Base-by-base conservation (phyloP, 2,888 invertebrate species). In the Opisthograptis luteolata region DNA sequence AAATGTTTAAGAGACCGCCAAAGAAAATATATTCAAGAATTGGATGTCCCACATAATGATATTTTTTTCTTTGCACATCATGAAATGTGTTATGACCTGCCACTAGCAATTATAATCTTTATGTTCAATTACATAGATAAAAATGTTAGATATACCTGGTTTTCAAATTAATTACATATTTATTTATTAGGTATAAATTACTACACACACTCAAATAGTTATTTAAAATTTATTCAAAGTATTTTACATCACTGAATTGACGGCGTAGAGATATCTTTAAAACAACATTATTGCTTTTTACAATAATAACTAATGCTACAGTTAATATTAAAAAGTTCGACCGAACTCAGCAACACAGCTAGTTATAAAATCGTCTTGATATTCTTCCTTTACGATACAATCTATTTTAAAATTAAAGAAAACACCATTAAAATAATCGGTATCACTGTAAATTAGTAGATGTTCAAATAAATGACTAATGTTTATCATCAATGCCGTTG, bases 221-320 rank as follows among this genome's bases (percentile, higher is more conserved):
- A 73, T 75, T 79, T 71, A 73, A 50, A 50, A 68, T 70, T 77
- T 73, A 77, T 67, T 68, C 62, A 81, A 81, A 75, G 60, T 81
- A 82, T 84, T 81, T 83, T 88, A 88, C 84, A 88, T 79, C 81
- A 81, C 83, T 82, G 81, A 90, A 89, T 90, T 90, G 89, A 89
- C 89, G 83, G 87, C 80, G 89, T 89, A 88, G 88, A 90, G 88
- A 88, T 76, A 50, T 76, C 66, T 72, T 82, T 78, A 79, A 88
- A 86, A 81, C 73, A 86, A 63, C 57, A 55, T 69, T 63, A 70
- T 78, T 78, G 75, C 66, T 76, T 70, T 49, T 74, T 64, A 68
- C 70, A 75, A 51, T 40, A 50, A 50, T 20, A 51, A 51, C 50
- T 75, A 66, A 66, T 71, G 65, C 59, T 77, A 81, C 76, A 74